phyloP scores from a whole-genome alignment of 2,888 invertebrate species.

The Melanophora roralis region DNA sequence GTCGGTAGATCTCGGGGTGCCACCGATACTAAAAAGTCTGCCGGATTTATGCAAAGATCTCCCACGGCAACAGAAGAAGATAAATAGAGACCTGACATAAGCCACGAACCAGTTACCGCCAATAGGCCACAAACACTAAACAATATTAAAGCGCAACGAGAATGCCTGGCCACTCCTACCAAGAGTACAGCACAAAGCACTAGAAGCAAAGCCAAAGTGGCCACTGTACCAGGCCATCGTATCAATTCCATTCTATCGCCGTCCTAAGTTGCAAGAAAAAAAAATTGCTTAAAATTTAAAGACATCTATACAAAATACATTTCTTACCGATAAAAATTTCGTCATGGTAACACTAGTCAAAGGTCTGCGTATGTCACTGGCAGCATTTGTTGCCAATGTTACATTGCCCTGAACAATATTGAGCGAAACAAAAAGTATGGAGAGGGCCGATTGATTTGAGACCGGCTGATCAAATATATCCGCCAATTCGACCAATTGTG shows the following conservation, averaged over 20 bases:
- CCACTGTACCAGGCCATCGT: constrained; percentile 94
- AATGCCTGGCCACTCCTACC: constrained; percentile 92
- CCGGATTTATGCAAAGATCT: constrained; percentile 91
- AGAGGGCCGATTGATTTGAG: constrained; percentile 86
- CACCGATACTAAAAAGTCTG: constrained; percentile 85
- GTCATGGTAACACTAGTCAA: constrained; percentile 84
- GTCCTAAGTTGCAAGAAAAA: constrained; percentile 77
- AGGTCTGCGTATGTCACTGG: constrained; percentile 85
- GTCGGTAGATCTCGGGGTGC: constrained; percentile 80
- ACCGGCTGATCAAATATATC: constrained; percentile 88
- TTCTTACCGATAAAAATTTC: constrained; percentile 78
- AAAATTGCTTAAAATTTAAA: neutral
- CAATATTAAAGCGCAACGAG: constrained; percentile 91
- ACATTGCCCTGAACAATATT: constrained; percentile 86
- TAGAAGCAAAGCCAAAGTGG: constrained; percentile 89
- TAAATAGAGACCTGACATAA: constrained; percentile 91
- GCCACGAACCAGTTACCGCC: constrained; percentile 92
- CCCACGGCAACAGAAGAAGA: constrained; percentile 90
- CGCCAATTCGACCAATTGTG: constrained; percentile 84
- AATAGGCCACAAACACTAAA: constrained; percentile 92
- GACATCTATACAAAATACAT: neutral
- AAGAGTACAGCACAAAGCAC: constrained; percentile 92
- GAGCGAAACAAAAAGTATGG: constrained; percentile 83
- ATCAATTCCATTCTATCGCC: constrained; percentile 86
- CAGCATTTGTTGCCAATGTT: constrained; percentile 85